Conservation (phyloP, 2,888 invertebrate genomes). For the Nymphalis urticae region DNA sequence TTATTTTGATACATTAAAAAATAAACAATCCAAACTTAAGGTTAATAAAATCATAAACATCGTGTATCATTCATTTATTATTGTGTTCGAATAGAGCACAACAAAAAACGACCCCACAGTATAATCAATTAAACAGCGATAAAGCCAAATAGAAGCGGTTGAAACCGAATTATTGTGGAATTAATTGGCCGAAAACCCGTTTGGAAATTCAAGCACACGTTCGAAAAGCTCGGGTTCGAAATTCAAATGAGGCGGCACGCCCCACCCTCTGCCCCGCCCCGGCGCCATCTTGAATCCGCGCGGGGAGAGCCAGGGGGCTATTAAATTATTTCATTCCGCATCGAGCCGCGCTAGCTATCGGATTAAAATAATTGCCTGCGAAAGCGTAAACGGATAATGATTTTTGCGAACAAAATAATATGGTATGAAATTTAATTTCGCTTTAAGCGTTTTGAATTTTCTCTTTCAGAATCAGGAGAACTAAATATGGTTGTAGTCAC, state of each 20-base stretch:
- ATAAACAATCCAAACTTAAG: too few species aligned
- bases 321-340: slow-evolving; percentile 81
- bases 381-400: slow-evolving; percentile 80
- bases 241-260: slow-evolving; percentile 80
- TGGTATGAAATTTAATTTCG: slow-evolving; percentile 68
- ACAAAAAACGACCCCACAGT: slow-evolving; percentile 43
- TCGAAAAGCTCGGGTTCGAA: slow-evolving; percentile 77
- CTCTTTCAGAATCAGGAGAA: slow-evolving; percentile 13
- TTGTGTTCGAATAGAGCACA: slow-evolving; percentile 18
- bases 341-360: slow-evolving; percentile 76
- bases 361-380: slow-evolving; percentile 81
- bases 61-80: slow-evolving; percentile 15
- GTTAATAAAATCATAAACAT: slow-evolving; percentile 6
- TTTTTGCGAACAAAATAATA: slow-evolving; percentile 77
- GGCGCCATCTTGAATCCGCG: slow-evolving; percentile 76
- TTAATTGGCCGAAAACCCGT: slow-evolving; percentile 80
- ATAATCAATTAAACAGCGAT: slow-evolving; percentile 68
- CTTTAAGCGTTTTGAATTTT: slow-evolving; percentile 40
- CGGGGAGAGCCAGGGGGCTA: slow-evolving; percentile 67
- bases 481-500: background rate
- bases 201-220: slow-evolving; percentile 72
- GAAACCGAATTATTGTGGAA: slow-evolving; percentile 74
- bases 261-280: slow-evolving; percentile 76
- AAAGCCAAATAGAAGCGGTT: slow-evolving; percentile 57
- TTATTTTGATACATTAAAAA: too few species aligned